A percentile compares a stretch with the other conserved stretches of the same genome.
These are phyloP conservation scores for Lycophotia porphyrea DNA, from an alignment of 2,888 invertebrate species.

Conservation along the genomic window DNA sequence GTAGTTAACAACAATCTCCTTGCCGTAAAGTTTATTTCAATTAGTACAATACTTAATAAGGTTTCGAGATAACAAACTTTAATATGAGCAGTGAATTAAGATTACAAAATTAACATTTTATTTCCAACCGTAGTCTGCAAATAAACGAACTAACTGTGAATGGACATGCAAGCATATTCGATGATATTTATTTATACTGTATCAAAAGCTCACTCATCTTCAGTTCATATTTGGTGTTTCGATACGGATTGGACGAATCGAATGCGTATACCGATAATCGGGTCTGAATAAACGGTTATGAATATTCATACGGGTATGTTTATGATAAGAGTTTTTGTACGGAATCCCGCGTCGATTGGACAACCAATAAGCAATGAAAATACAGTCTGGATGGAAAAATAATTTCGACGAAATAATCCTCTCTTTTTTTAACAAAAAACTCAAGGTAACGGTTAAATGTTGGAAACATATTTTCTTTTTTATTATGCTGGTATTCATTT, in stretches of 20 bases:
- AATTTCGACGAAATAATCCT: not conserved
- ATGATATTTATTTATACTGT: constrained; percentile 27
- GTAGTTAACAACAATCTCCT: not conserved
- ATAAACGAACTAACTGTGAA: constrained; percentile 1
- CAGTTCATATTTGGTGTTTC: constrained; percentile 3
- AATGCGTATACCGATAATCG: constrained; percentile 22
- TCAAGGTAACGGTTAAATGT: constrained; percentile 22
- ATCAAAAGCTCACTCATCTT: constrained; percentile 37
- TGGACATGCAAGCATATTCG: constrained; percentile 9
- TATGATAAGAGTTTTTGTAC: constrained; percentile 33
- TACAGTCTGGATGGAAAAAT: constrained; percentile 20
- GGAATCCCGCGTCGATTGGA: constrained; percentile 2
- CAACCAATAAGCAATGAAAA: constrained; percentile 32
- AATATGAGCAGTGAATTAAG: not conserved
- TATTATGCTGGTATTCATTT: constrained; percentile 16
- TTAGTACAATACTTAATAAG: not conserved
- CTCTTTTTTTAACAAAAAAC: constrained; percentile 30
- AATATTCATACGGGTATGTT: constrained; percentile 57
- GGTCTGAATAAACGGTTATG: constrained; percentile 36
- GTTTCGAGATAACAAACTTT: not conserved
- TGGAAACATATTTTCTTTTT: constrained; percentile 21
- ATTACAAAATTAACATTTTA: not conserved
- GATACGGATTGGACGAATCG: not conserved
- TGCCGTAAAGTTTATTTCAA: not conserved
- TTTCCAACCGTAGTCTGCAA: not conserved